Base-by-base conservation (phyloP, 2,888 invertebrate species). In the Drosophila anomelani region DNA sequence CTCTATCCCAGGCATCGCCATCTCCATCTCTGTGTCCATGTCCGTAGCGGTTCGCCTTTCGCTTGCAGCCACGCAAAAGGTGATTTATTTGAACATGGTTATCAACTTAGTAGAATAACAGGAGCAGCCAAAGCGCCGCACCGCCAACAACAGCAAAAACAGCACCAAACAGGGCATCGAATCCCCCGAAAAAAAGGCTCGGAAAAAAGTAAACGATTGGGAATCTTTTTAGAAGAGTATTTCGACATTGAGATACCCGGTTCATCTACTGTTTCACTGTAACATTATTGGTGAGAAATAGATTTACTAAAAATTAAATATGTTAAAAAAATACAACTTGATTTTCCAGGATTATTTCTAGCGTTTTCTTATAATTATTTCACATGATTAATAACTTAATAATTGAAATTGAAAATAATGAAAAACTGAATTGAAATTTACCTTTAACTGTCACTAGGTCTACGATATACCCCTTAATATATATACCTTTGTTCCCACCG, bases 21-120 rank as follows among this genome's bases (percentile, higher is more conserved):
- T 68, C 49, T 57, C 17, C 69, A 69, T 69, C 69, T 68, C 69
- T 55, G 41, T 68, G 69, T 26, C 56, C 67, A 68, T 56, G 67
- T 67, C 68, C 72, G 59, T 69, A 59, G 72, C 59, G 72, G 73
- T 73, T 75, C 75, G 82, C 85, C 84, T 88, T 84, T 90, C 84
- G 88, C 79, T 82, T 85, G 88, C 80, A 83, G 89, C 85, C 85
- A 88, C 90, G 86, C 82, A 89, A 90, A 90, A 90, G 90, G 91
- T 91, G 91, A 91, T 91, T 91, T 91, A 91, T 91, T 91, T 91
- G 90, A 90, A 91, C 91, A 91, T 91, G 91, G 91, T 91, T 91
- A 91, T 91, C 91, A 91, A 91, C 91, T 91, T 91, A 91, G 90
- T 89, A 89, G 85, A 86, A 89, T 86, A 86, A 90, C 90, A 88